These are phyloP conservation scores for Drosophila nasuta DNA, from an alignment of 1,140 invertebrate genomes.

Conservation along the genomic window DNA sequence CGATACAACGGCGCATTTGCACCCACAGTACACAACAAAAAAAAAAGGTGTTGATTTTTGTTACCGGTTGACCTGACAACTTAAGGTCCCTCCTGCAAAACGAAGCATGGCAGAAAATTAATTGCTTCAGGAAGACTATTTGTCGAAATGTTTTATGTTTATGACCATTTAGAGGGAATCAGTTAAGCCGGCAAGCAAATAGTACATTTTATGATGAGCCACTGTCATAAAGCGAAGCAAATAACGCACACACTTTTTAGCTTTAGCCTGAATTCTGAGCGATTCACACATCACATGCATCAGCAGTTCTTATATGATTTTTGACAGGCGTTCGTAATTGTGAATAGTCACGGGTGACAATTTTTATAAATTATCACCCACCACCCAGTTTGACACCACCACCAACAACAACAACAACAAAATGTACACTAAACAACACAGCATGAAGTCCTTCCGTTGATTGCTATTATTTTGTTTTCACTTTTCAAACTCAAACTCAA, in stretches of 20 bases:
- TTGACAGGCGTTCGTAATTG: conserved; percentile 53
- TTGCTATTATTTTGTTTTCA: conserved; percentile 2
- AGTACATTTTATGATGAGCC: conserved; percentile 33
- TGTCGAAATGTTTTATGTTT: conserved; percentile 52
- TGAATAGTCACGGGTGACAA: conserved; percentile 49
- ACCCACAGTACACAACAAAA: conserved; percentile 11
- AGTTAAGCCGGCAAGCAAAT: conserved; percentile 14
- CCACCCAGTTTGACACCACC: conserved; percentile 20
- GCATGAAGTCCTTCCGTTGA: conserved; percentile 38
- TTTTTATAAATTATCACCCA: conserved; percentile 57
- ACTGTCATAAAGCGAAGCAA: conserved; percentile 41
- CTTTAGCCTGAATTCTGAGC: neutral
- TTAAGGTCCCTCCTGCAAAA: conserved; percentile 24
- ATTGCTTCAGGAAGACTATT: conserved; percentile 54
- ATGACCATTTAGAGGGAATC: conserved; percentile 60
- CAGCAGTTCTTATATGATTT: conserved; percentile 17
- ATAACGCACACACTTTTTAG: neutral
- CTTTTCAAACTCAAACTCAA: conserved; percentile 5
- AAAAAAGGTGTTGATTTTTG: conserved; percentile 64
- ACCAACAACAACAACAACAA: conserved; percentile 14
- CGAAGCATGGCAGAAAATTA: conserved; percentile 34
- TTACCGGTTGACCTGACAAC: conserved; percentile 48
- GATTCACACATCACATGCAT: conserved; percentile 18
- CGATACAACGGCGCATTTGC: conserved; percentile 14
- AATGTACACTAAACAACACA: conserved; percentile 17